Evolutionary conservation across 2,797 vertebrate species (phyloP).

Genomic region (Euthynnus affinis): DNA sequence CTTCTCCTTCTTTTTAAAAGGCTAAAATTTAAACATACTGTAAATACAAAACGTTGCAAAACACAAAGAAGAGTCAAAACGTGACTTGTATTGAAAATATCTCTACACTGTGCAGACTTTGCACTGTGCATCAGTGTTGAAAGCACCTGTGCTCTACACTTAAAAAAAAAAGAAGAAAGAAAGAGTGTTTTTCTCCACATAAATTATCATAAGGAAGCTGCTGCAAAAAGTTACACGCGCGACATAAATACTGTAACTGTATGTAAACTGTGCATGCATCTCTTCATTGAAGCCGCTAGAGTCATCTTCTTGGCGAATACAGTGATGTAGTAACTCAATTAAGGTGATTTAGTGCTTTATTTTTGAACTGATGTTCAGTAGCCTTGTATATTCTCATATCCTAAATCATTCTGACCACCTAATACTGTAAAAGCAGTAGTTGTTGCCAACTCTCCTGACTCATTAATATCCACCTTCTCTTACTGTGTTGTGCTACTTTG

Average conservation of each 20-base stretch:
- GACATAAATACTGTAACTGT: not conserved
- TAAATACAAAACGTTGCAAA: not conserved
- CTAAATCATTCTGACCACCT: not conserved
- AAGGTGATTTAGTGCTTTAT: not conserved
- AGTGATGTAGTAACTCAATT: not conserved
- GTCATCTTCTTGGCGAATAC: not conserved
- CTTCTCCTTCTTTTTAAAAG: not conserved
- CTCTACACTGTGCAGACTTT: not conserved
- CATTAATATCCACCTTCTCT: not conserved
- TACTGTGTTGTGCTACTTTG: not conserved
- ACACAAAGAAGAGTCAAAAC: not conserved
- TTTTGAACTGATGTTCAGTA: not conserved
- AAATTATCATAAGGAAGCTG: too few relatives aligned
- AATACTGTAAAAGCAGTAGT: not conserved
- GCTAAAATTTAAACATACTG: not conserved
- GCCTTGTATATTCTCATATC: not conserved
- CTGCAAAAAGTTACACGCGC: too few relatives aligned
- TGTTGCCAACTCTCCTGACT: not conserved
- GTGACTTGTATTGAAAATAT: too few relatives aligned
- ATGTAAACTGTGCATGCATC: too few relatives aligned
- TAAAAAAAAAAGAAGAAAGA: not conserved
- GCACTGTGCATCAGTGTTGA: too few relatives aligned
- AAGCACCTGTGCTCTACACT: too few relatives aligned
- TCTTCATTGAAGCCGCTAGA: not conserved
- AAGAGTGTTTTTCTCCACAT: too few relatives aligned